Percentiles rank a stretch among this genome's conserved stretches.
phyloP scores from a whole-genome alignment of 2,797 vertebrate species.

The Spinibarbus caldwelli region DNA sequence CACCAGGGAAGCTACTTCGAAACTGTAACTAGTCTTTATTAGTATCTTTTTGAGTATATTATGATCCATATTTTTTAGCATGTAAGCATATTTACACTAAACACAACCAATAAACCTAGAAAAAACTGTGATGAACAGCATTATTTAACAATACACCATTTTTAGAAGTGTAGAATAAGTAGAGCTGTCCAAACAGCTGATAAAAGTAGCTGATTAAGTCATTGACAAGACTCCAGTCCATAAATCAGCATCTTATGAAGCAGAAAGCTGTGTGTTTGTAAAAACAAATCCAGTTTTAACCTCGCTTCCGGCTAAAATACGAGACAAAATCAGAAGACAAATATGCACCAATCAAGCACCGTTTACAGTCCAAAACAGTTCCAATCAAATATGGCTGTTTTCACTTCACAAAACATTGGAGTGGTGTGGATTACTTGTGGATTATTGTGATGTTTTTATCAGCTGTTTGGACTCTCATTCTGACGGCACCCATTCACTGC shows the following conservation, averaged over 20 bases:
- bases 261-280: not conserved
- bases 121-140: not conserved
- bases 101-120: not conserved
- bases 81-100: not conserved
- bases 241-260: not conserved
- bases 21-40: constrained; percentile 11
- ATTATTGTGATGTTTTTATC: not conserved
- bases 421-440: not conserved
- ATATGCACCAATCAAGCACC: not conserved
- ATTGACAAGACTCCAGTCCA: not conserved
- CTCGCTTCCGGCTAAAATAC: not conserved
- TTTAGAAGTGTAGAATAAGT: not conserved
- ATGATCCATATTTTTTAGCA: not conserved
- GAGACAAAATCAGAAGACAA: not conserved
- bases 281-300: not conserved
- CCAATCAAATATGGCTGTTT: not conserved
- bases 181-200: not conserved
- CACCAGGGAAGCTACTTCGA: constrained; percentile 1
- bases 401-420: not conserved
- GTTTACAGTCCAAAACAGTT: not conserved
- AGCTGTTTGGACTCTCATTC: not conserved
- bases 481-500: not conserved
- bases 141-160: not conserved
- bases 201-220: not conserved
- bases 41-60: not conserved